phyloP scores from a whole-genome alignment of 2,797 vertebrate genomes.

The Myotis findleyi region DNA sequence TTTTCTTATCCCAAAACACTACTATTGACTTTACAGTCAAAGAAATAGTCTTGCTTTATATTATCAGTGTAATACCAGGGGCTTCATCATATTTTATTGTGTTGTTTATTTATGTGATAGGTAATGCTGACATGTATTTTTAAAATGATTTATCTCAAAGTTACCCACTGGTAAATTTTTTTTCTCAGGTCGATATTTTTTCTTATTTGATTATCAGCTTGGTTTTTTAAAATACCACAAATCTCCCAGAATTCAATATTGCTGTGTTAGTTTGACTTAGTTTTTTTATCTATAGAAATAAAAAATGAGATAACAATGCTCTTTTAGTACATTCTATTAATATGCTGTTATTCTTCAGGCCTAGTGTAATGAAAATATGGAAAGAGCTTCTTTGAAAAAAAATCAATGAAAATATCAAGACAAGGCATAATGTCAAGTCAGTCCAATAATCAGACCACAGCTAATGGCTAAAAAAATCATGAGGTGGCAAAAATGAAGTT shows the following conservation, averaged over 20 bases:
- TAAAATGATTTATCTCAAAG: slow-evolving; percentile 12
- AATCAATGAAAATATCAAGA: slow-evolving; percentile 79
- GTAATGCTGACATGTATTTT: neutral
- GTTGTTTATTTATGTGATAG: neutral
- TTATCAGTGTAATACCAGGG: neutral
- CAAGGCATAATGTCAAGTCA: slow-evolving; percentile 70
- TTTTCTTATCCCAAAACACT: neutral
- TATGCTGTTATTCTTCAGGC: slow-evolving; percentile 57
- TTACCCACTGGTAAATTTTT: slow-evolving; percentile 26
- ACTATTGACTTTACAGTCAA: neutral
- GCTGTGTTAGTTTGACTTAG: slow-evolving; percentile 54
- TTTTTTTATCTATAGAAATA: slow-evolving; percentile 52
- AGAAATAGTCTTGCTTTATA: neutral
- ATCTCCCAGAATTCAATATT: slow-evolving; percentile 62
- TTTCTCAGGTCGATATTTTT: neutral
- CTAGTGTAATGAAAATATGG: slow-evolving; percentile 74
- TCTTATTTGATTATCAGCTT: slow-evolving; percentile 60
- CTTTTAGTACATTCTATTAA: slow-evolving; percentile 63
- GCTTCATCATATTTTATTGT: neutral
- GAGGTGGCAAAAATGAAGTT: slow-evolving; percentile 72
- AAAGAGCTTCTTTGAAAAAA: slow-evolving; percentile 67
- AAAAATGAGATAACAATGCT: slow-evolving; percentile 51
- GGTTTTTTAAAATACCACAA: slow-evolving; percentile 40
- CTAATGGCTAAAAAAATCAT: slow-evolving; percentile 69
- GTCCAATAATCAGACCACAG: slow-evolving; percentile 68